phyloP scores from a whole-genome alignment of 1,140 invertebrate species.

The Macrocentrus cingulum region DNA sequence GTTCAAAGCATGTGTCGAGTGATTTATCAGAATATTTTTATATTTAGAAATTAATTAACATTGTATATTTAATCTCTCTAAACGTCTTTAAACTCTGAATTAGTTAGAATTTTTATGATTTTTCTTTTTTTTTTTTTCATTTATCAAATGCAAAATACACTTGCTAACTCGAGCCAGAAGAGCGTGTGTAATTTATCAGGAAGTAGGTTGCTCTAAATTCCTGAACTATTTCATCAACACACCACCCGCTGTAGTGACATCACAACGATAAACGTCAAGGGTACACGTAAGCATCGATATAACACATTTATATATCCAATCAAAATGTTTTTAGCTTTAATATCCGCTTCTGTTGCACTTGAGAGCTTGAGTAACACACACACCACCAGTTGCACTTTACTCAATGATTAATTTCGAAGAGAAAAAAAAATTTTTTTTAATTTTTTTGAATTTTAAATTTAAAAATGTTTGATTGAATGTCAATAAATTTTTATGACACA shows the following conservation, averaged over 20 bases:
- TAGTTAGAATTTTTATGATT: too few relatives aligned
- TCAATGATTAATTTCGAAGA: background rate
- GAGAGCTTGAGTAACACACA: background rate
- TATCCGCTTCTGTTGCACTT: conserved; percentile 3
- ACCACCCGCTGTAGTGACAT: conserved; percentile 14
- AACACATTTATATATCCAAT: too few relatives aligned
- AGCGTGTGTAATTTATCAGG: conserved; percentile 2
- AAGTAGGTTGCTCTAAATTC: conserved; percentile 19
- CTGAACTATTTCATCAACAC: conserved; percentile 18
- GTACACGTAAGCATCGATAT: too few relatives aligned
- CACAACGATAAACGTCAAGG: conserved; percentile 13
- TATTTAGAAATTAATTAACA: background rate
- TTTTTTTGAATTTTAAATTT: too few relatives aligned
- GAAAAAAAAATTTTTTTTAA: too few relatives aligned
- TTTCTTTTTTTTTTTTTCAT: too few relatives aligned
- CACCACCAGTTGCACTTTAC: background rate
- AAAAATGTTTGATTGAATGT: too few relatives aligned
- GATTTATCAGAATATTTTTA: background rate
- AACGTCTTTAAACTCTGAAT: too few relatives aligned
- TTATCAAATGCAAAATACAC: too few relatives aligned
- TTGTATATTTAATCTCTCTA: too few relatives aligned
- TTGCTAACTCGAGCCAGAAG: background rate
- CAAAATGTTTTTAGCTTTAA: background rate
- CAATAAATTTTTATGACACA: too few relatives aligned
- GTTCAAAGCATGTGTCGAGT: background rate